Percentiles rank a stretch among this genome's conserved stretches.
Evolutionary conservation across 1,140 invertebrate species (phyloP).

Genomic region (Phthorimaea operculella): DNA sequence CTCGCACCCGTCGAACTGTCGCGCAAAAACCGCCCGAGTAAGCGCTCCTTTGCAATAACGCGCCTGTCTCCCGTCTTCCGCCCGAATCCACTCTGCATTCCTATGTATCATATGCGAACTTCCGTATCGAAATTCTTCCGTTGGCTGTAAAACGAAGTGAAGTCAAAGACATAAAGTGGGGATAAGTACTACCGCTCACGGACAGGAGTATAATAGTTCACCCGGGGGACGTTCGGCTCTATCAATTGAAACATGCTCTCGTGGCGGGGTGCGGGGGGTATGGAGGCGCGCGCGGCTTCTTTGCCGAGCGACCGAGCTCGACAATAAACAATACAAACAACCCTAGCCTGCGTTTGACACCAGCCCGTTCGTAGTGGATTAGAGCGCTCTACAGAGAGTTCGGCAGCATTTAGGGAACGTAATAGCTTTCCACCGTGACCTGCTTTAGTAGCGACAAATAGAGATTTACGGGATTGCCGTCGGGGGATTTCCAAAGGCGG

Average conservation of each 20-base stretch:
- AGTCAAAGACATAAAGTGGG: slow-evolving; percentile 25
- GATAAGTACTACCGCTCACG: slow-evolving; percentile 33
- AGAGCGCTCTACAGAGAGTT: slow-evolving; percentile 62
- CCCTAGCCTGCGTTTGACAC: slow-evolving; percentile 64
- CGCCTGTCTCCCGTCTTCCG: not conserved
- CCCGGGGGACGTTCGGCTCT: slow-evolving; percentile 32
- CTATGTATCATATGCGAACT: not conserved
- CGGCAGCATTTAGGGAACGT: slow-evolving; percentile 64
- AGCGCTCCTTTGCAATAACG: slow-evolving; percentile 20
- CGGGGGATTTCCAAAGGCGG: slow-evolving; percentile 46
- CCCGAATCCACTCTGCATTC: not conserved
- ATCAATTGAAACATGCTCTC: slow-evolving; percentile 56
- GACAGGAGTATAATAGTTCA: slow-evolving; percentile 39
- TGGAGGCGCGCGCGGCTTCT: slow-evolving; percentile 36
- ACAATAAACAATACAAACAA: slow-evolving; percentile 68
- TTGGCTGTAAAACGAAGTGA: not conserved
- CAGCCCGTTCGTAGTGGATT: slow-evolving; percentile 64
- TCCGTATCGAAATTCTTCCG: not conserved
- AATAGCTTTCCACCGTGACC: slow-evolving; percentile 65
- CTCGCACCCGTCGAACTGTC: slow-evolving; percentile 31
- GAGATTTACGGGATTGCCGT: slow-evolving; percentile 63
- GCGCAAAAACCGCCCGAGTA: slow-evolving; percentile 27
- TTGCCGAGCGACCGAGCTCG: slow-evolving; percentile 49
- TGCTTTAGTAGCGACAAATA: slow-evolving; percentile 67
- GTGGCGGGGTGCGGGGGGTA: not conserved